Evolutionary conservation across 2,888 invertebrate genomes (phyloP).

Genomic region (Drosophila picticornis): DNA sequence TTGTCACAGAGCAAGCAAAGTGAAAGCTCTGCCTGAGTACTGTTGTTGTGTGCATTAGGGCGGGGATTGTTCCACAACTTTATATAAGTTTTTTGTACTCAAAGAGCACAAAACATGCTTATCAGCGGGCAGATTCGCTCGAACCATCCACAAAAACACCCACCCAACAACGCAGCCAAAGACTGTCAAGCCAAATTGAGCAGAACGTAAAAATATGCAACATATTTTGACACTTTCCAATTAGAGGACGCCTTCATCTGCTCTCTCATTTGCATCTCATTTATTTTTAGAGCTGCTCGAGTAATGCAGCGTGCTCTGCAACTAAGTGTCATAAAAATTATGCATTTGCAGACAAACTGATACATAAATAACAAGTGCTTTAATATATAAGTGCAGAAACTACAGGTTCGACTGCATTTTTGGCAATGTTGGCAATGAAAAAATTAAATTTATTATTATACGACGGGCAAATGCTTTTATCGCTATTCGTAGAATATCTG

Average conservation of each 20-base stretch:
- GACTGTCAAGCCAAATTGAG: conserved; percentile 38
- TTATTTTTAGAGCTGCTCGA: conserved; percentile 35
- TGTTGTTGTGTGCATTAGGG: conserved; percentile 45
- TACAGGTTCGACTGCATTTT: conserved; percentile 45
- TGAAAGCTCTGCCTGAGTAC: conserved; percentile 35
- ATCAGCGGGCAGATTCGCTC: conserved; percentile 33
- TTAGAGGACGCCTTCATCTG: conserved; percentile 40
- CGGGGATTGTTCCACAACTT: conserved; percentile 13
- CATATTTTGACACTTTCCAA: conserved; percentile 57
- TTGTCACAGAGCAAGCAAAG: conserved; percentile 70
- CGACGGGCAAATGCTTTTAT: conserved; percentile 44
- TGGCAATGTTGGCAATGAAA: conserved; percentile 45
- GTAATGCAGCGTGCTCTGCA: conserved; percentile 26
- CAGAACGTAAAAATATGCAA: conserved; percentile 44
- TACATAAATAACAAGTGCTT: conserved; percentile 8
- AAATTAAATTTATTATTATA: conserved; percentile 58
- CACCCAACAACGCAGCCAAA: conserved; percentile 4
- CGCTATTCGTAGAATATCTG: conserved; percentile 46
- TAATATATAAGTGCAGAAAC: conserved; percentile 6
- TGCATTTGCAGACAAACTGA: conserved; percentile 31
- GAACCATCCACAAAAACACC: conserved; percentile 5
- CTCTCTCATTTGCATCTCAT: conserved; percentile 39
- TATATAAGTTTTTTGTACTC: conserved; percentile 28
- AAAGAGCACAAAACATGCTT: conserved; percentile 37
- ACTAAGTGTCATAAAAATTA: conserved; percentile 40